These are phyloP conservation scores for Hemistola chrysoprasaria DNA, from an alignment of 2,888 invertebrate genomes.

Conservation along the genomic window DNA sequence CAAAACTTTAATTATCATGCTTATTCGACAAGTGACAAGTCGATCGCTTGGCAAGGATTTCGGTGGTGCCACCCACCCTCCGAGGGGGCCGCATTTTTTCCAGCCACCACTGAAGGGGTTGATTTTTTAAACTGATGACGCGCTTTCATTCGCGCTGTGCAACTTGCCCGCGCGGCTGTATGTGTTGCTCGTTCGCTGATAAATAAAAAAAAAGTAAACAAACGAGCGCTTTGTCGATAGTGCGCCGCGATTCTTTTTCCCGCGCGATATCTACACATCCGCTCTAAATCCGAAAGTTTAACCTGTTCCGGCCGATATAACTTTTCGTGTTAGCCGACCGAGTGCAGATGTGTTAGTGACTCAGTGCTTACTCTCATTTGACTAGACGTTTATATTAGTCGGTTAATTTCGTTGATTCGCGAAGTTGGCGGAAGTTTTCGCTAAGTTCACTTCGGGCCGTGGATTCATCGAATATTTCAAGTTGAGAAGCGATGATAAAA, in stretches of 20 bases:
- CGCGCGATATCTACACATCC: slow-evolving; percentile 64
- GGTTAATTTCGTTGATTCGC: slow-evolving; percentile 29
- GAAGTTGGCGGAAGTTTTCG: slow-evolving; percentile 33
- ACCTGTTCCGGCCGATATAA: slow-evolving; percentile 25
- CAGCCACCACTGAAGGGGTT: slow-evolving; percentile 79
- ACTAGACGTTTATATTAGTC: slow-evolving; percentile 34
- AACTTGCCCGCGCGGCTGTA: slow-evolving; percentile 80
- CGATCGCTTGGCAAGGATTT: slow-evolving; percentile 81
- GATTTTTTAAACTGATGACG: slow-evolving; percentile 84
- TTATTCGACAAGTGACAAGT: slow-evolving; percentile 81
- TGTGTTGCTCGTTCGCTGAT: slow-evolving; percentile 65
- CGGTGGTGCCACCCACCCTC: slow-evolving; percentile 71
- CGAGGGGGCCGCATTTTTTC: slow-evolving; percentile 72
- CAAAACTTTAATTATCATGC: slow-evolving; percentile 78
- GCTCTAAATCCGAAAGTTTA: slow-evolving; percentile 51
- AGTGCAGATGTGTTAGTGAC: slow-evolving; percentile 29
- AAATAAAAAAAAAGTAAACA: slow-evolving; percentile 68
- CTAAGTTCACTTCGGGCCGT: slow-evolving; percentile 28
- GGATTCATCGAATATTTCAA: slow-evolving; percentile 37
- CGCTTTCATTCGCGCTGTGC: slow-evolving; percentile 82
- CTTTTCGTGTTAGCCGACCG: slow-evolving; percentile 29
- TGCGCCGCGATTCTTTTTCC: slow-evolving; percentile 66
- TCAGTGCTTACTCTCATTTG: slow-evolving; percentile 24
- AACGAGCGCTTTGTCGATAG: slow-evolving; percentile 75
- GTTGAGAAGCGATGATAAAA: slow-evolving; percentile 40